Base-by-base conservation (phyloP, 1,140 invertebrate genomes). In the Aphidius gifuensis region DNA sequence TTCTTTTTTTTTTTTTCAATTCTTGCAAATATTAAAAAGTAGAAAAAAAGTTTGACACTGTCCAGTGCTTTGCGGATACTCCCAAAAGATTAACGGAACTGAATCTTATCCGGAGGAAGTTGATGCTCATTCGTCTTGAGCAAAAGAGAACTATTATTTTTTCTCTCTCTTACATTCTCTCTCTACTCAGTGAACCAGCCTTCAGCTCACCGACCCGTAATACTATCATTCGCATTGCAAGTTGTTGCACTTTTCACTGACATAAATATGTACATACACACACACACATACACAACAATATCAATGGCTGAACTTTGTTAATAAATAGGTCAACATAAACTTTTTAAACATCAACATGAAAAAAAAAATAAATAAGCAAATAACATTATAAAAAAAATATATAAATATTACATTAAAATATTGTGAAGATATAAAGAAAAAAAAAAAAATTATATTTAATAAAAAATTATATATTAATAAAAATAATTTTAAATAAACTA, bases 181-280 rank as follows among this genome's bases (percentile, higher is more conserved):
- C 43, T 38, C 23, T 32, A 32, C 23, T 32, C 23, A 32, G 23
- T 38, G 11, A 42, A 53, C 8, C 39, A 46, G 50, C 44, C 21
- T 39, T 40, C 11, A 48, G 48, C 38, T 53, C 53, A 9, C 46
- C 60, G 53, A 42, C 54, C 16, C 51, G 38, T 42, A 43, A 40
- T 58, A 50, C 46, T 60, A n/a, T 57, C 59, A 58, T 58, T 64
- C 21, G 49, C 40, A 55, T 56, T 32, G 63, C 47, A 64, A 60
- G 58, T 64, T 45, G 58, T 64, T 64, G 53, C 58, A 61, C 63
- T 64, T 60, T 64, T 64, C 63, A 51, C 63, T 60, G 54, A 64
- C 61, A 64, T 64, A 64, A 32, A 32, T 4, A 32, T 32, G 4
- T 32, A 32, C 4, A 32, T 32, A 32, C 23, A 32, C 23, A 32